Base-by-base conservation (phyloP, 2,888 invertebrate genomes). In the Andrena dorsata region DNA sequence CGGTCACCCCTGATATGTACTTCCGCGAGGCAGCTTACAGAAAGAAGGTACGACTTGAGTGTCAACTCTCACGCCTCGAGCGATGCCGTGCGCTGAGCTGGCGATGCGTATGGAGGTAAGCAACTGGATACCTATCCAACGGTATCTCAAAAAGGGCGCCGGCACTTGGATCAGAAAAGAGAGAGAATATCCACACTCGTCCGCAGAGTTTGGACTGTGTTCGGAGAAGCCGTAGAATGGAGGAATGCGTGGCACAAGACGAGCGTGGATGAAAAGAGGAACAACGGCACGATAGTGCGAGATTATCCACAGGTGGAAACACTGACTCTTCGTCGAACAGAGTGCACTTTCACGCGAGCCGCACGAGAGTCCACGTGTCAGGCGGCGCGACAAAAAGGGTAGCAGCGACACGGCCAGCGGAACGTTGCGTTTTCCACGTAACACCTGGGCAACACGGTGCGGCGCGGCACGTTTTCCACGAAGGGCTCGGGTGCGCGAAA, bases 261-360 rank as follows among this genome's bases (percentile, higher is more conserved):
- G 6, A 23, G 2, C 23, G 30, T 58, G 10, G 8, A 23, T 47
- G 20, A 5, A 41, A 41, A 41, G 41, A 41, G 41, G 16, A 41
- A 41, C 16, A 41, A 41, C 16, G 35, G 16, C 26, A 56, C 51
- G 26, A 47, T 32, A 30, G 53, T 16, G 41, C 41, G 32, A n/a
- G 28, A 78, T 82, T 83, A 80, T 82, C 74, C 83, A 87, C 82
- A 80, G 64, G 75, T 80, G 69, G 68, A 71, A 74, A 8, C 51
- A 35, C 32, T 56, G 53, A 3, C 10, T 30, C 32, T 66, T 65
- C 61, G n/a, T 28, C n/a, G 10, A 61, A 64, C 32, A 20, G 8
- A 58, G 41, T 32, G 58, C 75, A 83, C 73, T 83, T 83, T 76
- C 80, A 58, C 73, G 32, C 77, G 72, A 61, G 72, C 56, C 51